Conservation (phyloP, 37 sponge, comb jelly and placozoan species). For the Halichondria panicea region DNA sequence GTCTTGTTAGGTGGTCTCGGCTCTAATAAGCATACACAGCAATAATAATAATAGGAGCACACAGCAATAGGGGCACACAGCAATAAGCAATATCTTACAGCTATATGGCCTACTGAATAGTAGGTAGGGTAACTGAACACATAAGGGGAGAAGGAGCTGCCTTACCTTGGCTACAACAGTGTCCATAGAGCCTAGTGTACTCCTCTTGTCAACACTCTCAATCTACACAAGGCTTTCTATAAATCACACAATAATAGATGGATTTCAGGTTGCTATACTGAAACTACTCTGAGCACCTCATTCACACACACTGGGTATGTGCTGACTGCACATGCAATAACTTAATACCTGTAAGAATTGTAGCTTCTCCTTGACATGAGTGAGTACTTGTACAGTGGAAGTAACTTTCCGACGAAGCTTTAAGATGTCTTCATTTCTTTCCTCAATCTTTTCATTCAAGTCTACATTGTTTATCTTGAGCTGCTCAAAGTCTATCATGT, state of each 20-base stretch:
- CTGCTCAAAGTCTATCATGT: constrained; percentile 99
- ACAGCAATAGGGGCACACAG: no score
- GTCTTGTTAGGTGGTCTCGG: constrained; percentile 81
- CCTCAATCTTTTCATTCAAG: constrained; percentile 97
- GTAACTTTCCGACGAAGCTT: constrained; percentile 93
- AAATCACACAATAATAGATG: not conserved
- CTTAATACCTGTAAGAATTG: constrained; percentile 85
- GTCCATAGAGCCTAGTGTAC: constrained; percentile 56
- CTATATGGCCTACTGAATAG: no score
- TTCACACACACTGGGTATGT: no score
- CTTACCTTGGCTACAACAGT: constrained; percentile 56
- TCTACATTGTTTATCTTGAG: constrained; percentile 97
- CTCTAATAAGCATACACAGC: constrained; percentile 47
- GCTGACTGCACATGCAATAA: no score
- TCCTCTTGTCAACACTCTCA: constrained; percentile 64
- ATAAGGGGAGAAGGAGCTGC: no score
- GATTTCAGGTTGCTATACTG: no score
- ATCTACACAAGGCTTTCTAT: constrained; percentile 30
- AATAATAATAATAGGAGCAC: not conserved
- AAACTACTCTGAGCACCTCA: no score
- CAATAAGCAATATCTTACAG: no score
- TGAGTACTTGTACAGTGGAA: constrained; percentile 93
- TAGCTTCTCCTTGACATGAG: constrained; percentile 97
- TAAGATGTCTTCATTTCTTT: constrained; percentile 94
- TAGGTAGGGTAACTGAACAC: not conserved